phyloP scores from a whole-genome alignment of 1,140 invertebrate species.

The Drosophila fuyamai region DNA sequence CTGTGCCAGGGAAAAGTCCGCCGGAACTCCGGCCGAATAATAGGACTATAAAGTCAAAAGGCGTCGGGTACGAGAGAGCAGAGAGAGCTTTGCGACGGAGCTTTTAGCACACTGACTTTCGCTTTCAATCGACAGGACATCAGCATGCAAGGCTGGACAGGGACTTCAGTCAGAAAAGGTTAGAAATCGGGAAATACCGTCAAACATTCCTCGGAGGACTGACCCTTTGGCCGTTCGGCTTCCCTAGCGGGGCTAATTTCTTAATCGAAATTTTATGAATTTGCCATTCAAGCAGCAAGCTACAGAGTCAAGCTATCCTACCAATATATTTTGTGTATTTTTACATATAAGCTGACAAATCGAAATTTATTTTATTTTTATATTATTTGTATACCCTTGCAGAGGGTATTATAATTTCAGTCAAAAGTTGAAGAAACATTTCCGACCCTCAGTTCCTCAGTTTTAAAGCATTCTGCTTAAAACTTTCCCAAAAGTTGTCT shows the following conservation, averaged over 20 bases:
- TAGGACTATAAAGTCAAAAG: conserved; percentile 52
- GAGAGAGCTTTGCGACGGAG: conserved; percentile 16
- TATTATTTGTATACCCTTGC: too few relatives aligned
- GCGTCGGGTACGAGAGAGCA: conserved; percentile 13
- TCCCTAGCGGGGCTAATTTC: neutral
- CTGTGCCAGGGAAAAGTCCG: conserved; percentile 64
- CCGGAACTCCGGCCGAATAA: conserved; percentile 30
- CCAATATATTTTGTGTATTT: too few relatives aligned
- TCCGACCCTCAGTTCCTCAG: too few relatives aligned
- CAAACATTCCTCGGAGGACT: neutral
- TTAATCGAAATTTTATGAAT: neutral
- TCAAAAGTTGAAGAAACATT: too few relatives aligned
- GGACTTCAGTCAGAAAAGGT: neutral
- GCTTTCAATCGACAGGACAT: conserved; percentile 47
- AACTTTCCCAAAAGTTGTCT: too few relatives aligned
- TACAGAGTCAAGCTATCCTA: neutral
- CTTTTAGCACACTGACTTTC: conserved; percentile 48
- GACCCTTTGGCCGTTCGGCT: neutral
- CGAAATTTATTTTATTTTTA: too few relatives aligned
- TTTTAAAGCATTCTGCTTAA: too few relatives aligned
- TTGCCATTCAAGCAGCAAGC: neutral
- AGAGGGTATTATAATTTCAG: too few relatives aligned
- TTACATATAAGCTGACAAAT: too few relatives aligned
- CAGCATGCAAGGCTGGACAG: neutral
- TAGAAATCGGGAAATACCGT: neutral